Evolutionary conservation across 2,797 vertebrate genomes (phyloP).

Genomic region (Gorsachius magnificus): DNA sequence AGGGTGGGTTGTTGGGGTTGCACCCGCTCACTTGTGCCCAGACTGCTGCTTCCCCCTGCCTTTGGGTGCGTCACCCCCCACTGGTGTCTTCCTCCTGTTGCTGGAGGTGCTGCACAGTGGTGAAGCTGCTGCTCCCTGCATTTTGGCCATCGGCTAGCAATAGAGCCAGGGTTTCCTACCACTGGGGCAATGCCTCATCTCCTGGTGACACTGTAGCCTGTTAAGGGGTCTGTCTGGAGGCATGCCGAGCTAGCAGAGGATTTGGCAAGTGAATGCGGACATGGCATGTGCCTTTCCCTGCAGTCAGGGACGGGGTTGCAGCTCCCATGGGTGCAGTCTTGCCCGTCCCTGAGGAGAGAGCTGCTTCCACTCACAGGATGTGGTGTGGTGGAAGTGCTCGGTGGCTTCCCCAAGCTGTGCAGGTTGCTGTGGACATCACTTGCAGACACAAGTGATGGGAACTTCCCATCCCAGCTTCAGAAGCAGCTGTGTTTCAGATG

Average conservation of each 20-base stretch:
- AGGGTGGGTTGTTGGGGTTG: background rate
- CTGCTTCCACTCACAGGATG: fast-evolving
- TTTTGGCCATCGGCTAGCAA: background rate
- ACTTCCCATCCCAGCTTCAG: background rate
- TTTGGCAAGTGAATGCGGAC: background rate
- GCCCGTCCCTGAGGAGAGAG: background rate
- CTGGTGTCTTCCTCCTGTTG: fast-evolving
- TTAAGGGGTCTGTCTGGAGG: background rate
- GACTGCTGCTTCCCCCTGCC: background rate
- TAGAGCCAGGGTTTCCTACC: background rate
- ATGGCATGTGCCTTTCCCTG: background rate
- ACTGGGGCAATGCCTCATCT: background rate
- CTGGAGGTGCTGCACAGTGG: background rate
- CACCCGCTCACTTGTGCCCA: fast-evolving
- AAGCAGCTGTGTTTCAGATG: background rate
- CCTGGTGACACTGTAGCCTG: background rate
- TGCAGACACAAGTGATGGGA: background rate
- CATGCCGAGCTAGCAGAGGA: background rate
- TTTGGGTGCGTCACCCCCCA: background rate
- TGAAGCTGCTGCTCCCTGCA: background rate
- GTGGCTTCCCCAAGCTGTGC: background rate
- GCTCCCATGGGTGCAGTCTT: fast-evolving
- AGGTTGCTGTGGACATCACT: background rate
- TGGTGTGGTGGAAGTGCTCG: background rate
- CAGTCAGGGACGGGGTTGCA: background rate